Percentiles rank a stretch among this genome's conserved stretches.
Conservation (phyloP, 2,888 invertebrate species). For the Boloria euphrosyne region DNA sequence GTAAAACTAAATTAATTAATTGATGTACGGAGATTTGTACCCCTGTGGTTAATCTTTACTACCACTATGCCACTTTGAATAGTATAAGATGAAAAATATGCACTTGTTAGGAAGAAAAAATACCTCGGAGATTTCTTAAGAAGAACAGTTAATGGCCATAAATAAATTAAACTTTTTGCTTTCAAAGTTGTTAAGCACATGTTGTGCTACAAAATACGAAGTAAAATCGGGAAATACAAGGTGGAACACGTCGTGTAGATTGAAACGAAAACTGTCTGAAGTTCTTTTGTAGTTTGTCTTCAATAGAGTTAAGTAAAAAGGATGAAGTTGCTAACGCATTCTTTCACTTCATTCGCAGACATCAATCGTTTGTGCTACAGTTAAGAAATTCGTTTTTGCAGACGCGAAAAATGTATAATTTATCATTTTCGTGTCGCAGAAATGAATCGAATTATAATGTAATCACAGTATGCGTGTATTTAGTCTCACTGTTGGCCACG, state of each 20-base stretch:
- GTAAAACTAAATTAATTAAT: too few relatives aligned
- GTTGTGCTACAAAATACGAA: slow-evolving; percentile 2
- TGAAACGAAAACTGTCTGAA: slow-evolving; percentile 23
- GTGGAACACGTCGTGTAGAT: slow-evolving; percentile 17
- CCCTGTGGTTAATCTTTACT: too few relatives aligned
- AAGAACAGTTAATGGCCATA: too few relatives aligned
- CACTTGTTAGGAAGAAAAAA: too few relatives aligned
- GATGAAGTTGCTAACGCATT: slow-evolving; percentile 33
- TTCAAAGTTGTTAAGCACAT: slow-evolving; percentile 3
- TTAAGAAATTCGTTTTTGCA: slow-evolving; percentile 20
- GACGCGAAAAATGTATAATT: slow-evolving; percentile 16
- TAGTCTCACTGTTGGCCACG: too few relatives aligned
- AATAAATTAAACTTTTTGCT: slow-evolving; percentile 1
- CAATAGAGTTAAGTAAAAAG: slow-evolving; percentile 31
- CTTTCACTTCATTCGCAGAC: slow-evolving; percentile 28
- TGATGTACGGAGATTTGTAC: too few relatives aligned
- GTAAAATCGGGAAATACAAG: slow-evolving; percentile 12
- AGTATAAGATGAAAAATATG: too few relatives aligned
- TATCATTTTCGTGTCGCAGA: slow-evolving; percentile 43
- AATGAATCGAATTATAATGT: too few relatives aligned
- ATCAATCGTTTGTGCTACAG: slow-evolving; percentile 19
- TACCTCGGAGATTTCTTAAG: too few relatives aligned
- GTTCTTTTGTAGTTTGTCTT: slow-evolving; percentile 34
- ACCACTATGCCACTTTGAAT: too few relatives aligned
- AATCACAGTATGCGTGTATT: too few relatives aligned